Conservation (phyloP, 1,140 invertebrate genomes). For the Eubasilissa regina region DNA sequence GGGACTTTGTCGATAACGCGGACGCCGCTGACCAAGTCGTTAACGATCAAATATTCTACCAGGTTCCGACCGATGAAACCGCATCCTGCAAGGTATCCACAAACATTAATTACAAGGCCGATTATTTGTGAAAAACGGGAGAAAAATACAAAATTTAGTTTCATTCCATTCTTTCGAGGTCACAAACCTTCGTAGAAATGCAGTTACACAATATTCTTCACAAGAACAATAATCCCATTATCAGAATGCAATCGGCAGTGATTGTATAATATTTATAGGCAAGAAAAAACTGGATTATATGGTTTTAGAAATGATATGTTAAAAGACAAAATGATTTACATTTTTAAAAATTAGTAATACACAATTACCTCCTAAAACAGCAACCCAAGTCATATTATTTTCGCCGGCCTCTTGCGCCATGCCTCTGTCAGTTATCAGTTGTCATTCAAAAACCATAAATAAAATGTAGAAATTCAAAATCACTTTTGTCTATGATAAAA, state of each 20-base stretch:
- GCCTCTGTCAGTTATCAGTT: slow-evolving; percentile 48
- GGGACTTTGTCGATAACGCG: slow-evolving; percentile 93
- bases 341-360: slow-evolving; percentile 26
- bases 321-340: not conserved
- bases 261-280: no score
- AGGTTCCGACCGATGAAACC: slow-evolving; percentile 94
- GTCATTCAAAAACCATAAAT: slow-evolving; percentile 40
- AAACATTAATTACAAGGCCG: not conserved
- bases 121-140: not conserved
- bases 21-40: slow-evolving; percentile 83
- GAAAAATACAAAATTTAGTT: no score
- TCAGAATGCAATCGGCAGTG: no score
- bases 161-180: no score
- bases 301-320: no score
- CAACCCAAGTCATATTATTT: slow-evolving; percentile 49
- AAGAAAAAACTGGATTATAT: no score
- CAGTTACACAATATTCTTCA: no score
- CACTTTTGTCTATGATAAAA: not conserved
- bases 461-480: not conserved
- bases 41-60: slow-evolving; percentile 84
- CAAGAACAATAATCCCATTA: no score
- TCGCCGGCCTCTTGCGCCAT: slow-evolving; percentile 48
- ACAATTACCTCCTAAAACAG: slow-evolving; percentile 53
- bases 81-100: slow-evolving; percentile 78
- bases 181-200: no score